phyloP scores from a whole-genome alignment of 2,113 vertebrate genomes.

The Cynocephalus volans region DNA sequence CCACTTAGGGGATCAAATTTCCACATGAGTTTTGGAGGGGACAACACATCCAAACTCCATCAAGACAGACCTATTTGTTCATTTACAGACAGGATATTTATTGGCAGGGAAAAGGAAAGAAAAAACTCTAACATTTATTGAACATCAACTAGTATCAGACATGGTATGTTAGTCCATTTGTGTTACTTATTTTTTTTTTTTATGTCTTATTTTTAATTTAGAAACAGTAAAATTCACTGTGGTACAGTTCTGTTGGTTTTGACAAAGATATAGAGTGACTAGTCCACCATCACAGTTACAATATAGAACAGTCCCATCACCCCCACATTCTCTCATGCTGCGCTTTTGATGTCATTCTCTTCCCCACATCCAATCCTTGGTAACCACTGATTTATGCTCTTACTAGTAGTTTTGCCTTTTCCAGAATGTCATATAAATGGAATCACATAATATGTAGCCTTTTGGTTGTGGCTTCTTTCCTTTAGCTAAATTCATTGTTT shows the following conservation, averaged over 20 bases:
- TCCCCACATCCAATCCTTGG: not conserved
- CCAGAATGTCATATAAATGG: not conserved
- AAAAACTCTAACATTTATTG: not conserved
- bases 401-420: not conserved
- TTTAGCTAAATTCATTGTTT: not conserved
- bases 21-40: too few species aligned
- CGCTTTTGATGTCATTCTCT: not conserved
- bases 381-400: not conserved
- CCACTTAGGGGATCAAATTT: too few species aligned
- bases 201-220: not conserved
- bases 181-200: not conserved
- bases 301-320: not conserved
- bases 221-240: not conserved
- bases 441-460: not conserved
- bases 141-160: not conserved
- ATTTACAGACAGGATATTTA: not conserved
- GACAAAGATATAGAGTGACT: not conserved
- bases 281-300: not conserved
- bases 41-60: too few species aligned
- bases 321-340: not conserved
- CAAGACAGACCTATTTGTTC: slow-evolving; percentile 35
- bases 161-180: too few species aligned
- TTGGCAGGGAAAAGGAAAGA: slow-evolving; percentile 33
- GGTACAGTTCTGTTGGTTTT: not conserved
- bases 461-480: not conserved